A percentile compares a stretch with the other conserved stretches of the same genome.
Conservation (phyloP, 2,888 invertebrate genomes). For the Villa cingulata region DNA sequence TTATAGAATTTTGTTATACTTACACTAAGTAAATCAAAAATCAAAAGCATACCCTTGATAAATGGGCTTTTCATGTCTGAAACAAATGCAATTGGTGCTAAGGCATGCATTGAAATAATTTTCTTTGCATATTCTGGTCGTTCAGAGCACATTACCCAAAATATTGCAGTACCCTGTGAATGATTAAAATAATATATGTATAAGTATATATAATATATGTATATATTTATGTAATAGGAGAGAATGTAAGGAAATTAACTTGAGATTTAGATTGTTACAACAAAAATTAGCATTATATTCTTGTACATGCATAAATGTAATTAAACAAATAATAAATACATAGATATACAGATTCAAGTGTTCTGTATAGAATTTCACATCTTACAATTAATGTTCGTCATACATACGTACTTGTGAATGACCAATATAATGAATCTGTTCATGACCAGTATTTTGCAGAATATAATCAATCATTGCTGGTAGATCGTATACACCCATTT, state of each 20-base stretch:
- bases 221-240: too few relatives aligned
- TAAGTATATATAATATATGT: too few relatives aligned
- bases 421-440: slow-evolving; percentile 41
- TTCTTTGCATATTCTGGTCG: slow-evolving; percentile 41
- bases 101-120: slow-evolving; percentile 39
- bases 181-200: too few relatives aligned
- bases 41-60: slow-evolving; percentile 14
- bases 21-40: neutral
- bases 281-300: too few relatives aligned
- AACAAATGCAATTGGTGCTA: slow-evolving; percentile 47
- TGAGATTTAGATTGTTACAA: neutral
- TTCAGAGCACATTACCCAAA: slow-evolving; percentile 41
- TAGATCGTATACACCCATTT: slow-evolving; percentile 42
- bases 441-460: slow-evolving; percentile 28
- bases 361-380: too few relatives aligned
- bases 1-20: neutral
- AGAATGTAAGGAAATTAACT: neutral
- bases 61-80: slow-evolving; percentile 36
- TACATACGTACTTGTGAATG: slow-evolving; percentile 35
- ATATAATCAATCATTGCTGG: slow-evolving; percentile 42
- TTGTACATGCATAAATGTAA: too few relatives aligned
- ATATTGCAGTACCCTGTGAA: slow-evolving; percentile 41
- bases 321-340: too few relatives aligned
- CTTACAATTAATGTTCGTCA: too few relatives aligned
- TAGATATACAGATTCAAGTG: too few relatives aligned